Evolutionary conservation across 1,140 invertebrate genomes (phyloP), one percentile per base, ranked within the genome.

Genomic region (Melanaphis sacchari): DNA sequence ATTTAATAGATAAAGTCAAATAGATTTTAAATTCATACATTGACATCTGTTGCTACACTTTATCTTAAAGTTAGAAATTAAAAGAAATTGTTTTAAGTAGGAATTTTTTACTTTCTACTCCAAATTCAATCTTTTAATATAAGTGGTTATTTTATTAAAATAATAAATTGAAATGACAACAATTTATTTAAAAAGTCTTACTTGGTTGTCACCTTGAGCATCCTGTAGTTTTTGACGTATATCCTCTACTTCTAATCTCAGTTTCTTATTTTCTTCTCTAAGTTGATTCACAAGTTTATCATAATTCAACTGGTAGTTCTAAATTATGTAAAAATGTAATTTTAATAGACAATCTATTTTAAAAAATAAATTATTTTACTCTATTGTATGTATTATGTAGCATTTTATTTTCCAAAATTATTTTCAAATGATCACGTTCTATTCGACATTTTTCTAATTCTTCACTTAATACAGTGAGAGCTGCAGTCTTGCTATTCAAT

Each of bases 401-500:
- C 87, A 90, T 81, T 76, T 88, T 59, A 46, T 89, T 90, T 95
- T 98, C 97, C 7, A 97, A 97, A 96, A 98, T 96, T 40, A 98
- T 94, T 95, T 97, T 98, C 94, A 97, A 98, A 94, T 97, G 97
- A 95, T 98, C 97, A 87, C 97, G 95, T 94, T 98, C 97, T 93
- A 96, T 96, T 94, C 97, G 96, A 95, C 97, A 97, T 95, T 97
- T 96, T 94, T 98, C 97, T 85, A 98, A 95, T 94, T 98, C 97
- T 94, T 97, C 96, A 93, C 96, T 97, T 94, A 98, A 95, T 91
- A 98, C 97, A 8, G 96, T 95, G 81, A 98, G 94, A 9, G 97
- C 97, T 95, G 98, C 97, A 81, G 97, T 96, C 95, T 98, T 98
- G 94, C 97, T 97, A 94, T 98, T 96, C 59, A 98, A 95, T 95